These are phyloP conservation scores for Oscheius sp. DNA, from an alignment of 2,888 invertebrate species.

Conservation along the genomic window DNA sequence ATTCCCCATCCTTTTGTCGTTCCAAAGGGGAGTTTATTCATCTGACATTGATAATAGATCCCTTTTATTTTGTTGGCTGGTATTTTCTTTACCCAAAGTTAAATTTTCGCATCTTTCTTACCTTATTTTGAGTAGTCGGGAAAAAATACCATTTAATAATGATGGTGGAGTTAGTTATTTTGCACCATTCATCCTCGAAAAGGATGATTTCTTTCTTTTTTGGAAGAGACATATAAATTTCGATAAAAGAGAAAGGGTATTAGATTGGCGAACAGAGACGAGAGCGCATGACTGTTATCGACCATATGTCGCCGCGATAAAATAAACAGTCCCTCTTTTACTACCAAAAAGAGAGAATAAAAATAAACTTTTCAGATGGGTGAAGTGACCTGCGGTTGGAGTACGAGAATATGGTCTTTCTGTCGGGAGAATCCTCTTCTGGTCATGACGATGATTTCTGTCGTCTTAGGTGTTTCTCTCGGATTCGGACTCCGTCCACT, in stretches of 20 bases:
- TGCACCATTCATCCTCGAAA: slow-evolving; percentile 16
- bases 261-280: neutral
- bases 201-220: slow-evolving; percentile 1
- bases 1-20: slow-evolving; percentile 34
- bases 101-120: neutral
- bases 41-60: slow-evolving; percentile 25
- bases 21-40: neutral
- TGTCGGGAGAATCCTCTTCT: slow-evolving; percentile 50
- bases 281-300: slow-evolving; percentile 8
- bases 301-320: neutral
- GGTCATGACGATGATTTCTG: slow-evolving; percentile 52
- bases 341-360: neutral
- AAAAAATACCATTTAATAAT: neutral
- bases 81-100: neutral
- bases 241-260: neutral
- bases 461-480: slow-evolving; percentile 48
- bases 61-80: slow-evolving; percentile 18
- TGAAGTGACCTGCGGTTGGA: slow-evolving; percentile 27
- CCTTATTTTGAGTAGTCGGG: neutral
- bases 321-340: too few relatives aligned
- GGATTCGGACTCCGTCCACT: slow-evolving; percentile 73
- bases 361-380: too few relatives aligned
- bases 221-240: neutral
- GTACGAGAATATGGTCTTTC: slow-evolving; percentile 44
- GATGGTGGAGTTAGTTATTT: neutral